Evolutionary conservation across 2,113 vertebrate genomes (phyloP), one percentile per base, ranked within the genome.

Genomic region (Phoenicopterus ruber): DNA sequence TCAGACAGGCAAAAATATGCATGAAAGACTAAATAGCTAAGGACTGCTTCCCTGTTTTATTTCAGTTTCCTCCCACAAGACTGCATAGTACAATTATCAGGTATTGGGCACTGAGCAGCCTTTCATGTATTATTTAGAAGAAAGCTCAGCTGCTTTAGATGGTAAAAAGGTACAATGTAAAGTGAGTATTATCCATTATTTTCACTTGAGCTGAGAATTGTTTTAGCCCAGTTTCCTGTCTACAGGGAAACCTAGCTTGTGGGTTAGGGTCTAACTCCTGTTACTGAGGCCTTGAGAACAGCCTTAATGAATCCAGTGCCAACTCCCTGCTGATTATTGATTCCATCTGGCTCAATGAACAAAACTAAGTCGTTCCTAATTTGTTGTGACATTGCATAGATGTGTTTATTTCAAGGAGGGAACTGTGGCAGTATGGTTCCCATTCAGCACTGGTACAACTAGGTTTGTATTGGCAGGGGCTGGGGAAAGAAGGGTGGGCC

Each of bases 321-420:
- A 92, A 44, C 59, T 96, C 79, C 81, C 93, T 2, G 2, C 73
- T 92, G 93, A 77, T 97, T 95, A 97, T 95, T 96, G 96, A 97
- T 97, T 97, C 92, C 83, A 94, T 94, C 78, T 78, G 21, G 79
- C 69, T 97, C 96, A 96, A 82, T 95, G 94, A 97, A 86, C 82
- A 96, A 90, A 94, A 96, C 93, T 94, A 95, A 96, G 85, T 89
- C 96, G 88, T 91, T 96, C 67, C 88, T 97, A 94, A 98, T 97
- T 96, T 97, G 91, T 94, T 96, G 92, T 97, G 90, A 93, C 93
- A 91, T 49, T 91, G 83, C 91, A 69, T 94, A 94, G 93, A 94
- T 79, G 83, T 94, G 92, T 97, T 97, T 98, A 93, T 97, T 98
- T 97, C 88, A 84, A 96, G 38, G 54, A 93, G 54, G 82, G 86